phyloP scores from a whole-genome alignment of 2,888 invertebrate genomes.

The Plagodis dolabraria region DNA sequence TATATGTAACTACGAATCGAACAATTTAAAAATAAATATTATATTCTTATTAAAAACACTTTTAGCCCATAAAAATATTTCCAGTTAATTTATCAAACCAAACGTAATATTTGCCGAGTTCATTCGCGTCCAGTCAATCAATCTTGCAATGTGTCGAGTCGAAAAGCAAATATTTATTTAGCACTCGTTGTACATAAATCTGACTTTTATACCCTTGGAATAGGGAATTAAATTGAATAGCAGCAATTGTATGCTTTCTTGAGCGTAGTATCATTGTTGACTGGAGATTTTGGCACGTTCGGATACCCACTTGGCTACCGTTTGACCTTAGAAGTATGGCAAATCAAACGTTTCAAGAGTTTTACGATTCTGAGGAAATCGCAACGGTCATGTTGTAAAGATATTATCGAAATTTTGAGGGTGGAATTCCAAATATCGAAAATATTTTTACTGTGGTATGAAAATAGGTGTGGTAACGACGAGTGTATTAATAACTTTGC shows the following conservation, averaged over 20 bases:
- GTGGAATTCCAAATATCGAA: no score
- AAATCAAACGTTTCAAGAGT: slow-evolving; percentile 21
- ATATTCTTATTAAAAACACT: neutral
- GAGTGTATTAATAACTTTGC: no score
- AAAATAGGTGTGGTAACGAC: no score
- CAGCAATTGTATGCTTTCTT: slow-evolving; percentile 16
- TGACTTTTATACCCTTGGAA: slow-evolving; percentile 21
- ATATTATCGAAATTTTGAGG: no score
- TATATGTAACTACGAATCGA: no score
- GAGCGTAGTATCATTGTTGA: slow-evolving; percentile 34
- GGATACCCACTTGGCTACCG: slow-evolving; percentile 25
- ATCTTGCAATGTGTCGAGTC: slow-evolving; percentile 53
- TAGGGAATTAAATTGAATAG: slow-evolving; percentile 38
- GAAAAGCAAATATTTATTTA: slow-evolving; percentile 48
- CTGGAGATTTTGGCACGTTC: slow-evolving; percentile 31
- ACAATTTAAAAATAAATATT: no score
- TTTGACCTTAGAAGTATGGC: slow-evolving; percentile 27
- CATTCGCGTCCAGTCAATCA: slow-evolving; percentile 59
- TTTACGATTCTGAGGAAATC: slow-evolving; percentile 12
- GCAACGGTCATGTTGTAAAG: neutral
- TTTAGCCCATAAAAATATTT: slow-evolving; percentile 19
- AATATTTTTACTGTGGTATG: no score
- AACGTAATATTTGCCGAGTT: slow-evolving; percentile 57
- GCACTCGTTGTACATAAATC: slow-evolving; percentile 18
- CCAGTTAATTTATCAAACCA: slow-evolving; percentile 27